These are phyloP conservation scores for Onthophagus taurus DNA, from an alignment of 1,140 invertebrate species.

Conservation along the genomic window DNA sequence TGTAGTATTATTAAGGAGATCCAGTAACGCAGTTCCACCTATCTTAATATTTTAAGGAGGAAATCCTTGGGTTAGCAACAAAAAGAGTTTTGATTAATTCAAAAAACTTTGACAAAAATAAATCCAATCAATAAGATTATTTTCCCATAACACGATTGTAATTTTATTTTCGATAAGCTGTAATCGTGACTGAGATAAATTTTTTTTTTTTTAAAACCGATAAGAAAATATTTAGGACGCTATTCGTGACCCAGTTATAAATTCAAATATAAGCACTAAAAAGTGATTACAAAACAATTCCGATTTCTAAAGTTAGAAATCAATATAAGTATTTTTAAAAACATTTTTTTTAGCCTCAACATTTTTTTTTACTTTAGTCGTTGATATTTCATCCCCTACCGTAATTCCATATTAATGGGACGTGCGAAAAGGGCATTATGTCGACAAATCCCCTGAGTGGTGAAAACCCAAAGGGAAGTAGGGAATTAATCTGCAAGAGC, in stretches of 20 bases:
- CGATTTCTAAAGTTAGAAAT: neutral
- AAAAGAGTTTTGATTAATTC: no score
- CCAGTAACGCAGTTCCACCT: no score
- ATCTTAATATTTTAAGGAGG: no score
- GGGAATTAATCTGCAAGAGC: conserved; percentile 23
- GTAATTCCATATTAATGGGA: conserved; percentile 22
- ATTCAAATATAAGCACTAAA: neutral
- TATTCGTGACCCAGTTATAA: conserved; percentile 8
- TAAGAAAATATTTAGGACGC: neutral
- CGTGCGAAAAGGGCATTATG: conserved; percentile 11
- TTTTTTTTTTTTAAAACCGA: neutral
- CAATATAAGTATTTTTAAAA: no score
- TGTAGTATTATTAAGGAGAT: no score
- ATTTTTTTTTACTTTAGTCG: conserved; percentile 4
- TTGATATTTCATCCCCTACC: conserved; percentile 22
- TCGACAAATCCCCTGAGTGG: conserved; percentile 19
- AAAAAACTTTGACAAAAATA: no score
- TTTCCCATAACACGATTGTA: no score
- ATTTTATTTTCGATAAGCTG: no score
- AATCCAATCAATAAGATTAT: no score
- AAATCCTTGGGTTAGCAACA: no score
- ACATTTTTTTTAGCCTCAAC: no score
- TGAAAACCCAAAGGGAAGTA: no score
- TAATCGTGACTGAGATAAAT: neutral
- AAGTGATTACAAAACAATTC: neutral